Evolutionary conservation across 2,888 invertebrate species (phyloP), one percentile per base, ranked within the genome.

Genomic region (Mimas tiliae): DNA sequence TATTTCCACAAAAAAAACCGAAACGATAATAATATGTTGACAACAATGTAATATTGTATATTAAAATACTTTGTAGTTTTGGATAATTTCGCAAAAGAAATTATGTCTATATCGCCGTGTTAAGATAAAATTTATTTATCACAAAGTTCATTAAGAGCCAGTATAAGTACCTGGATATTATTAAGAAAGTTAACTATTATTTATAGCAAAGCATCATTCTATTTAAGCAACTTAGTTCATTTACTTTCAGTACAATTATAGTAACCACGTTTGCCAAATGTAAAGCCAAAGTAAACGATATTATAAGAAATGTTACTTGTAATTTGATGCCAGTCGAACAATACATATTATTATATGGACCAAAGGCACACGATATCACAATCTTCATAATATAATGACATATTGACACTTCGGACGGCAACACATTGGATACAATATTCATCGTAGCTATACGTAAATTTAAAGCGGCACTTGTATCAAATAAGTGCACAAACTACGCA

Each of bases 81-180:
- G n/a, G 21, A 53, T 16, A 55, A 33, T 38, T 19, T 19, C 11
- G 11, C 19, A 58, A 58, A 38, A 58, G 1, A 58, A 16, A 2
- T 9, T 19, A 16, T 12, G 1, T 11, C 0, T 6, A 42, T n/a
- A 19, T 19, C n/a, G 42, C 58, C 19, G 12, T 19, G 50, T 8
- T 19, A 50, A 50, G 19, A 27, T 50, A 16, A 9, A 42, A 42
- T 38, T 12, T 19, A 16, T 11, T 38, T 58, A 34, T 38, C 19
- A 58, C 38, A 19, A 9, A 34, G 34, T 55, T 14, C 45, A 38
- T 9, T 38, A 55, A 58, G 3, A 19, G 19, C 58, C 55, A 58
- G 55, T 58, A 58, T 19, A 58, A 58, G 58, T 58, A 58, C 42
- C 58, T 58, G 58, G 42, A 58, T 58, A 58, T 42, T 42, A 58